Evolutionary conservation across 2,113 vertebrate genomes (phyloP).

Genomic region (Gymnobelideus leadbeateri): DNA sequence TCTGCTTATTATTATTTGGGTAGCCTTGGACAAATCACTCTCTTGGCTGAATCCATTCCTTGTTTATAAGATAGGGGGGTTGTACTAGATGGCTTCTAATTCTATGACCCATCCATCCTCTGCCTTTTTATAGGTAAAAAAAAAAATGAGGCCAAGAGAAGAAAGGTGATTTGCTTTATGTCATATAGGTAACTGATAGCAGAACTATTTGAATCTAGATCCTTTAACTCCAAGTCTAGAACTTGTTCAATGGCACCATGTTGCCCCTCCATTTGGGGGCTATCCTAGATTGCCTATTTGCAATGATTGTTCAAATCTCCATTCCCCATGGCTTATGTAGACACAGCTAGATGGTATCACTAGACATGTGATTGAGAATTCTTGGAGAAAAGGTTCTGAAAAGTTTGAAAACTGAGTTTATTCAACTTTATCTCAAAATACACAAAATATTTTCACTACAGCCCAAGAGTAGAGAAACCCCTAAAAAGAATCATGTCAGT

Average conservation of each 20-base stretch:
- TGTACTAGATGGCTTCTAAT: not conserved
- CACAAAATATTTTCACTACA: conserved; percentile 14
- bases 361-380: not conserved
- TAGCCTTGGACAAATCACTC: not conserved
- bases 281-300: conserved; percentile 10
- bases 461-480: conserved; percentile 41
- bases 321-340: conserved; percentile 10
- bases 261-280: not conserved
- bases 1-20: not conserved
- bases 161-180: not conserved
- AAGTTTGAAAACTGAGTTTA: conserved; percentile 16
- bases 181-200: not conserved
- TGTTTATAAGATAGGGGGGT: not conserved
- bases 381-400: not conserved
- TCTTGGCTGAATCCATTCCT: not conserved
- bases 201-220: too few relatives aligned
- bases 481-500: conserved; percentile 54
- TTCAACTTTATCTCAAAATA: not conserved
- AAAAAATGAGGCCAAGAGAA: not conserved
- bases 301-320: conserved; percentile 19
- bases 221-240: not conserved
- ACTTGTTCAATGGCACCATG: not conserved
- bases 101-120: not conserved
- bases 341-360: conserved; percentile 30
- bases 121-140: not conserved